phyloP scores from a whole-genome alignment of 2,888 invertebrate genomes.

The Athalia cordata region DNA sequence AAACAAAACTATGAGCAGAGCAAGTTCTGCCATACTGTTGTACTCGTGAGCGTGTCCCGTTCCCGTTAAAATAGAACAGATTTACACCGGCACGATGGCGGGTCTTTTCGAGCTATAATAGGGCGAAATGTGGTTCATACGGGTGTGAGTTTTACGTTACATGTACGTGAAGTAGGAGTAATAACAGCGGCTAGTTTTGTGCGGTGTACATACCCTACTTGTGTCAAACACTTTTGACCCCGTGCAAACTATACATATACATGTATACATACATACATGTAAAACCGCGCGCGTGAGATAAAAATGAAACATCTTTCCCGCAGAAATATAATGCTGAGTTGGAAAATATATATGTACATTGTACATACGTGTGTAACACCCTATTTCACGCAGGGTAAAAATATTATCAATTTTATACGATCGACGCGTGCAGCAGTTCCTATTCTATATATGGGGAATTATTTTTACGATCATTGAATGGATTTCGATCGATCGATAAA shows the following conservation, averaged over 20 bases:
- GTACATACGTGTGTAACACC: background rate
- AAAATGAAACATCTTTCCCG: slow-evolving; percentile 9
- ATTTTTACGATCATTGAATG: no score
- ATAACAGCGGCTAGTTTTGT: background rate
- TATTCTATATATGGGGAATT: no score
- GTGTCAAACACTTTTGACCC: slow-evolving; percentile 15
- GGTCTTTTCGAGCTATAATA: background rate
- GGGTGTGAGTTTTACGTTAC: no score
- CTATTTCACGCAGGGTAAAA: background rate
- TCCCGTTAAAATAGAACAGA: slow-evolving; percentile 38
- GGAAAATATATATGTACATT: no score
- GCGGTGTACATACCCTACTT: background rate
- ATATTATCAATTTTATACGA: no score
- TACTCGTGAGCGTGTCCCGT: slow-evolving; percentile 28
- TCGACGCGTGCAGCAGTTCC: no score
- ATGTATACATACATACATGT: background rate
- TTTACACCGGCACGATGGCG: background rate
- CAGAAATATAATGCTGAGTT: background rate
- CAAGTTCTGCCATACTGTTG: background rate
- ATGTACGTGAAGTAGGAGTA: background rate
- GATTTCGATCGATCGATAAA: no score
- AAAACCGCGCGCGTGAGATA: background rate
- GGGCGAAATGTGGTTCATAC: background rate
- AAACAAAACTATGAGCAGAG: background rate
- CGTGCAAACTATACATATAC: background rate